These are phyloP conservation scores for Sebastes vulpes DNA, from an alignment of 2,797 vertebrate species.

Conservation along the genomic window DNA sequence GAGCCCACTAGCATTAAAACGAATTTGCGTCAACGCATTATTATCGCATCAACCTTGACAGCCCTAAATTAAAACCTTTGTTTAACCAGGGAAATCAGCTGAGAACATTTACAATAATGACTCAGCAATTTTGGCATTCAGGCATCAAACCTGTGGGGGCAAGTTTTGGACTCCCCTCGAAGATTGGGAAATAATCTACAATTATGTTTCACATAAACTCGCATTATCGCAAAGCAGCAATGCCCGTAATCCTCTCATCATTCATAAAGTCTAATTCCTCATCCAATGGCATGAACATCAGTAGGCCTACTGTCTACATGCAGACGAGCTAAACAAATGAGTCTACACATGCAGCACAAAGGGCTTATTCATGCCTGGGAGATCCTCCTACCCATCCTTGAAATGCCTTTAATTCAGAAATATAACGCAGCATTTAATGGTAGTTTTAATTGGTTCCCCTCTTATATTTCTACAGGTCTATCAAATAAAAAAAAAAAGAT, in stretches of 20 bases:
- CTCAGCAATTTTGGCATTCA: slow-evolving; percentile 2
- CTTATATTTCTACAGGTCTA: slow-evolving; percentile 36
- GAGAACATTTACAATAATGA: slow-evolving; percentile 39
- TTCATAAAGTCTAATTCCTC: slow-evolving; percentile 61
- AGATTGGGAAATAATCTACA: slow-evolving; percentile 59
- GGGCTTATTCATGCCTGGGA: slow-evolving; percentile 62
- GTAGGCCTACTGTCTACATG: slow-evolving; percentile 44
- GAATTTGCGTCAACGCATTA: too few species aligned
- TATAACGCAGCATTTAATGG: slow-evolving; percentile 63
- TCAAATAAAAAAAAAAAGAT: slow-evolving; percentile 15
- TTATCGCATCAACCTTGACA: too few species aligned
- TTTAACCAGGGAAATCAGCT: slow-evolving; percentile 43
- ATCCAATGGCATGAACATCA: slow-evolving; percentile 62
- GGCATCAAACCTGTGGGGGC: slow-evolving; percentile 52
- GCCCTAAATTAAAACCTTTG: slow-evolving; percentile 32
- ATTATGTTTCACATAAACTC: slow-evolving; percentile 67
- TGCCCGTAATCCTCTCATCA: slow-evolving; percentile 69
- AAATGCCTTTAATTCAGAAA: slow-evolving; percentile 68
- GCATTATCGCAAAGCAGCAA: slow-evolving; percentile 59
- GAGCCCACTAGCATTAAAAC: too few species aligned
- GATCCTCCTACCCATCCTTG: slow-evolving; percentile 59
- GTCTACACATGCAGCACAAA: slow-evolving; percentile 69
- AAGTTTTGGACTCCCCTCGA: slow-evolving; percentile 17
- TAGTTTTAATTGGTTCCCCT: slow-evolving; percentile 39
- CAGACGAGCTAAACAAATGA: slow-evolving; percentile 71